Conservation (phyloP, 2,888 invertebrate genomes). For the Aspidiotus rigidus region DNA sequence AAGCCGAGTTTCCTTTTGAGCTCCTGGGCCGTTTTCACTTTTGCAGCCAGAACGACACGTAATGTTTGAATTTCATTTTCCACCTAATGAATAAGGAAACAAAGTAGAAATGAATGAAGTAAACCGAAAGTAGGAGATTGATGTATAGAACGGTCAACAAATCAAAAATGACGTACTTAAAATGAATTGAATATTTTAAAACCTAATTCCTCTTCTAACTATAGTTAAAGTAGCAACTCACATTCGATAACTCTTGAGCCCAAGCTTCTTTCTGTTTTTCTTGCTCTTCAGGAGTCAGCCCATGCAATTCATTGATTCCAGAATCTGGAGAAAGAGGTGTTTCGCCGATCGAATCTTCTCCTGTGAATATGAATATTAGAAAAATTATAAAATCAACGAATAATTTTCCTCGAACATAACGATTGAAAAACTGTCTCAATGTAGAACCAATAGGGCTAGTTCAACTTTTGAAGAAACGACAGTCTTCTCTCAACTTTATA, state of each 20-base stretch:
- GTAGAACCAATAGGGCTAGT: too few relatives aligned
- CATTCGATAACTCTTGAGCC: constrained; percentile 60
- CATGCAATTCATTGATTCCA: constrained; percentile 49
- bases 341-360: constrained; percentile 48
- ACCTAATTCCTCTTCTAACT: too few relatives aligned
- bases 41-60: constrained; percentile 84
- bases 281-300: constrained; percentile 68
- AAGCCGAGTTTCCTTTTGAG: constrained; percentile 92
- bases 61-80: constrained; percentile 96
- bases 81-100: constrained; percentile 47
- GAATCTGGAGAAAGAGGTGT: constrained; percentile 40
- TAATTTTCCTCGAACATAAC: too few relatives aligned
- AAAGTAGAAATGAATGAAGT: too few relatives aligned
- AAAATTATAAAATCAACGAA: too few relatives aligned
- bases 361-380: constrained; percentile 40
- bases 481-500: too few relatives aligned
- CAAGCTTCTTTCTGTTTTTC: constrained; percentile 73
- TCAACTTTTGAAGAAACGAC: too few relatives aligned
- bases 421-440: too few relatives aligned
- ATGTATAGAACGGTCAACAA: too few relatives aligned
- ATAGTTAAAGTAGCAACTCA: constrained; percentile 37
- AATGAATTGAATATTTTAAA: too few relatives aligned
- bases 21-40: constrained; percentile 64
- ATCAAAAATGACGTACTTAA: too few relatives aligned
- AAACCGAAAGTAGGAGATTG: too few relatives aligned